These are phyloP conservation scores for Aptenodytes forsteri DNA, from an alignment of 2,113 vertebrate species.

Conservation along the genomic window DNA sequence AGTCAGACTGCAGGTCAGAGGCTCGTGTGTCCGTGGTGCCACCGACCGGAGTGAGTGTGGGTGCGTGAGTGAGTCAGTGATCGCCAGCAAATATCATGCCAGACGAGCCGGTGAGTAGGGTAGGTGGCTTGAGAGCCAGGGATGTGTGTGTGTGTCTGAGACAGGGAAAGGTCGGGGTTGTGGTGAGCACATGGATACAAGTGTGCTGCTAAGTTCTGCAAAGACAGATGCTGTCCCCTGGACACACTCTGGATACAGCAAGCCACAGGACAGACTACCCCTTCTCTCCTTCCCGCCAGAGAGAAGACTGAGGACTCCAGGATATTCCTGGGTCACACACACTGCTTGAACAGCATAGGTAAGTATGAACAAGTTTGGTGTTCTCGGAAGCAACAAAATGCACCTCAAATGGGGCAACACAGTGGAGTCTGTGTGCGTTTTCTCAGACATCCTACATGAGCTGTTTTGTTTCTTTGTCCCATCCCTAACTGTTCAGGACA, in stretches of 20 bases:
- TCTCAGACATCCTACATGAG: not conserved
- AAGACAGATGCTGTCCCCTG: not conserved
- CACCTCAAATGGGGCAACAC: not conserved
- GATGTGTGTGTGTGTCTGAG: not conserved
- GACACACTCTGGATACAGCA: not conserved
- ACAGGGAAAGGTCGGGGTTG: not conserved
- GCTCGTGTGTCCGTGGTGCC: accelerated
- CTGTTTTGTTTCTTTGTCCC: not conserved
- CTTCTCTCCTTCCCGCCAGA: not conserved
- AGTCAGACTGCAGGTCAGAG: too few species aligned
- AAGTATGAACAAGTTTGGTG: not conserved
- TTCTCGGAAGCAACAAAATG: not conserved
- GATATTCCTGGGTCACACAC: not conserved
- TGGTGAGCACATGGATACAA: not conserved
- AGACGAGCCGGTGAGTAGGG: accelerated
- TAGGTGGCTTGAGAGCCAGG: not conserved
- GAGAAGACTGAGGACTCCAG: not conserved
- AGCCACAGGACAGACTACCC: not conserved
- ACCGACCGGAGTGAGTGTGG: too few species aligned
- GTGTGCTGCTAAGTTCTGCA: not conserved
- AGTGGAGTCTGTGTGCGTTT: not conserved
- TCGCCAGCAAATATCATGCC: accelerated
- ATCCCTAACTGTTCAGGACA: not conserved
- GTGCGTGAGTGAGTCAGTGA: not conserved
- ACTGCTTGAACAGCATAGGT: not conserved